Evolutionary conservation across 35 echinoderm and acorn worm genomes (phyloP), one percentile per base, ranked within the genome.

Genomic region (Heliocidaris erythrogramma): DNA sequence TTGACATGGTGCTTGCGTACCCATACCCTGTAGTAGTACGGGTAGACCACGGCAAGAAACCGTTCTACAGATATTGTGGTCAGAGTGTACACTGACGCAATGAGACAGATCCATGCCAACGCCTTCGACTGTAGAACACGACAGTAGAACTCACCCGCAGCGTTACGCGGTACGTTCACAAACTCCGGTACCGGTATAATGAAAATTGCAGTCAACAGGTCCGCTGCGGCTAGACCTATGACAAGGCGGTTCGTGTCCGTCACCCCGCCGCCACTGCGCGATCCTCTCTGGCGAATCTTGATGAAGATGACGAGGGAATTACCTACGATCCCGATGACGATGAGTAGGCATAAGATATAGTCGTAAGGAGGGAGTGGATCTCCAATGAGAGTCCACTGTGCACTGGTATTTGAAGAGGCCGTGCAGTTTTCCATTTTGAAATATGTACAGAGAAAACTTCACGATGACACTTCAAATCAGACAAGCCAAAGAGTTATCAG

Each of bases 271-370:
- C 91, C 91, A 30, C n/a, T 48, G 10, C 91, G 47, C 47, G 91
- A 30, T 59, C 47, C 47, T 30, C 91, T 49, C 2, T 48, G 47
- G 2, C 91, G 91, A 92, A 32, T 5, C 49, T 92, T 32, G 91
- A 92, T 92, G 91, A 92, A 30, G 50, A 92, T 92, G 47, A 92
- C 91, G 48, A 92, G 48, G 2, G 48, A 49, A 59, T 92, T 92
- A 13, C 91, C 91, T n/a, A 59, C 49, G 50, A 92, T 59, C 5
- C 47, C 91, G 13, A 92, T 92, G 13, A 92, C 18, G 29, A 92
- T 92, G 29, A 92, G 49, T 11, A 92, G 31, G 49, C 47, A 92
- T 13, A 30, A 13, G 29, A 92, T 30, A 30, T 92, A 92, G 29
- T 92, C 91, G 49, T 9, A 92, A 3, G 12, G 47, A 16, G 31